Evolutionary conservation across 2,888 invertebrate species (phyloP).

Genomic region (Leptinotarsa juncta): DNA sequence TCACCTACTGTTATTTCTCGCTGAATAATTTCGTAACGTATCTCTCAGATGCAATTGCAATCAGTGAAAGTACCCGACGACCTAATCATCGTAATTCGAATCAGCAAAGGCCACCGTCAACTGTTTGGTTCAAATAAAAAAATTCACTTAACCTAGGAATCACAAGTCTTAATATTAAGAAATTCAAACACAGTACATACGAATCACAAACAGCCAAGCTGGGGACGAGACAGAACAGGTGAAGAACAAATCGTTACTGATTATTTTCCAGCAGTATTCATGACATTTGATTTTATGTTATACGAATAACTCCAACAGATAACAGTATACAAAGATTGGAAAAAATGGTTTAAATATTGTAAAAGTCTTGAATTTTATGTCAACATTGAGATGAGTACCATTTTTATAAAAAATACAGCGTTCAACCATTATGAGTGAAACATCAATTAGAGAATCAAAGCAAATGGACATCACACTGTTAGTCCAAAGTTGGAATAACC

Average conservation of each 20-base stretch:
- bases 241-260: not conserved
- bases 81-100: conserved; percentile 14
- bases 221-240: conserved; percentile 30
- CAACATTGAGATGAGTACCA: too few relatives aligned
- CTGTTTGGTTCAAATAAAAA: conserved; percentile 35
- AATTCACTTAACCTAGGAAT: conserved; percentile 40
- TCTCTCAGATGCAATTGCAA: not conserved
- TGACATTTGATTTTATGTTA: not conserved
- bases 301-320: too few relatives aligned
- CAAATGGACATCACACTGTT: too few relatives aligned
- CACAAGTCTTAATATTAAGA: conserved; percentile 47
- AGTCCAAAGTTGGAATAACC: too few relatives aligned
- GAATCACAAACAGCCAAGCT: conserved; percentile 58
- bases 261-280: not conserved
- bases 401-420: too few relatives aligned
- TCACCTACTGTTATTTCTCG: not conserved
- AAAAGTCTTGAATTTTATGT: too few relatives aligned
- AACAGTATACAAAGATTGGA: too few relatives aligned
- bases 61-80: conserved; percentile 21
- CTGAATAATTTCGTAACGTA: not conserved
- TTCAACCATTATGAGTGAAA: too few relatives aligned
- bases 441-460: too few relatives aligned
- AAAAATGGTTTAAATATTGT: too few relatives aligned
- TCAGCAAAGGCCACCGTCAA: conserved; percentile 43
- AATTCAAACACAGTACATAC: conserved; percentile 51